Conservation (phyloP, 2,888 invertebrate genomes). For the Prionchulus punctatus region DNA sequence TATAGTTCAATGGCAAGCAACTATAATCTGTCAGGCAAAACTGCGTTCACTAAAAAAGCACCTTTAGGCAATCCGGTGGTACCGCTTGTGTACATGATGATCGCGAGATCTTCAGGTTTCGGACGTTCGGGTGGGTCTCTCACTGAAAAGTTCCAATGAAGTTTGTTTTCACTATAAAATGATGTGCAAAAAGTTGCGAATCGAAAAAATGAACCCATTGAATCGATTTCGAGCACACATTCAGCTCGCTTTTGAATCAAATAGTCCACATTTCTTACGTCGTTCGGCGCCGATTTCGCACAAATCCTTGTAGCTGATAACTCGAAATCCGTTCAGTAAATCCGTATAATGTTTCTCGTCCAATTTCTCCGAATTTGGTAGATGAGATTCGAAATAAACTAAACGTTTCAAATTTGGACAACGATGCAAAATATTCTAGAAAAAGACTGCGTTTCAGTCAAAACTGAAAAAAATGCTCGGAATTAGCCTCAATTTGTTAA, state of each 20-base stretch:
- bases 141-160: background rate
- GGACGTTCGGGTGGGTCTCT: constrained; percentile 28
- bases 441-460: background rate
- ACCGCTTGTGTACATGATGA: constrained; percentile 97
- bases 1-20: too few species aligned
- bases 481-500: too few species aligned
- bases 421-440: constrained; percentile 8
- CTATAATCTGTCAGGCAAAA: background rate
- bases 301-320: background rate
- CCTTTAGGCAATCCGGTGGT: constrained; percentile 55
- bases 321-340: background rate
- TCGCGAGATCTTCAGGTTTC: constrained; percentile 60
- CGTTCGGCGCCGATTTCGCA: background rate
- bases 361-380: background rate
- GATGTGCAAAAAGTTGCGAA: too few species aligned
- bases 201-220: too few species aligned
- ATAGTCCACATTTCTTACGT: too few species aligned
- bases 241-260: too few species aligned
- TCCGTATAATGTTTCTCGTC: background rate
- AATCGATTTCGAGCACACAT: too few species aligned
- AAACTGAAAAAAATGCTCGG: too few species aligned
- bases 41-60: constrained; percentile 23
- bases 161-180: background rate
- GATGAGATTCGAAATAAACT: background rate
- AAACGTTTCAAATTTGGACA: background rate